These are phyloP conservation scores for Ctenosaura bakeri DNA, from an alignment of 2,797 vertebrate genomes.

Conservation along the genomic window DNA sequence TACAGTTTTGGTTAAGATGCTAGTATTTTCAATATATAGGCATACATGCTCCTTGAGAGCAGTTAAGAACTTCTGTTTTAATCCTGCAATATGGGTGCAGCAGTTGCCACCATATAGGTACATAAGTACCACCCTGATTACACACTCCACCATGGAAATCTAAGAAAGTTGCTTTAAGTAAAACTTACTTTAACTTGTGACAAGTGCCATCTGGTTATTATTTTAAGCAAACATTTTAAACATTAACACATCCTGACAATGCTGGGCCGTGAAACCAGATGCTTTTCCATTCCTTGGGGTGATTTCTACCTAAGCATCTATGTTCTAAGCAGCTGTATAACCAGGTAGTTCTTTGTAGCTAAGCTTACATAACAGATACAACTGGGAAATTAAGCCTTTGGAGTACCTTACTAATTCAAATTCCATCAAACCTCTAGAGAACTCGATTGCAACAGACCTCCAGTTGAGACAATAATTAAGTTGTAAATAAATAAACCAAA, in stretches of 20 bases:
- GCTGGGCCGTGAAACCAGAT: background rate
- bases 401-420: slow-evolving; percentile 8
- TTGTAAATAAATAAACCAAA: slow-evolving; percentile 18
- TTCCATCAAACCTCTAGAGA: background rate
- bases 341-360: slow-evolving; percentile 18
- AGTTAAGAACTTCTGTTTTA: background rate
- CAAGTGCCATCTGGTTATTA: background rate
- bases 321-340: background rate
- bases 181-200: background rate
- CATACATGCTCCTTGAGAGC: background rate
- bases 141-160: background rate
- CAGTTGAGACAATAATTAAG: slow-evolving; percentile 14
- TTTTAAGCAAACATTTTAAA: background rate
- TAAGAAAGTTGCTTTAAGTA: background rate
- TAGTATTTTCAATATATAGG: background rate
- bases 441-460: background rate
- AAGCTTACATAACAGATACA: background rate
- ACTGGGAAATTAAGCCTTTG: slow-evolving; percentile 20
- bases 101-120: background rate
- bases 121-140: background rate
- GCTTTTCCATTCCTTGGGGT: background rate
- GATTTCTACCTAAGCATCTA: background rate
- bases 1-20: background rate
- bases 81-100: background rate
- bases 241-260: background rate